phyloP scores from a whole-genome alignment of 2,888 invertebrate genomes.

The Cephus nigrinus region DNA sequence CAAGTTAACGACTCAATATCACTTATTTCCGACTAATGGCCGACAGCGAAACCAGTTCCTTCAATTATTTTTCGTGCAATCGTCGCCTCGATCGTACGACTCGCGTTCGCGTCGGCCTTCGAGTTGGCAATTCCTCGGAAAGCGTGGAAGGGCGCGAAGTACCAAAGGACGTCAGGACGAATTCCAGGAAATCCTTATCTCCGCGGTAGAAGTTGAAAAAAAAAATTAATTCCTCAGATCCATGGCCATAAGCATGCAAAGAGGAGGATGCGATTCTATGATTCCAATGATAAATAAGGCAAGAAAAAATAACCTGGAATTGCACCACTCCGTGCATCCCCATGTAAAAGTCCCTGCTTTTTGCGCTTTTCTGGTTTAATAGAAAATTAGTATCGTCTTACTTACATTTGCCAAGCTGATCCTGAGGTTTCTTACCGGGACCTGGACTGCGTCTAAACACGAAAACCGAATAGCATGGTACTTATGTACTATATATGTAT shows the following conservation, averaged over 20 bases:
- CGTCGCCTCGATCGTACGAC: background rate
- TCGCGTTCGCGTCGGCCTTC: background rate
- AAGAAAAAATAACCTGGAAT: background rate
- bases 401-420: constrained; percentile 25
- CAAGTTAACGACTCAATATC: constrained; percentile 31
- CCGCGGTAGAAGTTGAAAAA: background rate
- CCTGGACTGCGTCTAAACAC: constrained; percentile 58
- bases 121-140: background rate
- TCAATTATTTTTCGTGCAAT: constrained; percentile 20
- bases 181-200: background rate
- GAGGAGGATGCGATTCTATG: background rate
- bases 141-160: background rate
- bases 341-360: background rate
- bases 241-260: background rate
- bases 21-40: constrained; percentile 1
- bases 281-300: background rate
- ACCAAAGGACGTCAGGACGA: background rate
- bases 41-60: constrained; percentile 32
- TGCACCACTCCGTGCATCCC: background rate
- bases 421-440: constrained; percentile 14
- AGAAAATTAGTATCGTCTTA: constrained; percentile 61
- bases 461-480: constrained; percentile 55
- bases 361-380: constrained; percentile 33
- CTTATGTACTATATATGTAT: constrained; percentile 31
- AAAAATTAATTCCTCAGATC: background rate